Conservation (phyloP, 2,888 invertebrate species). For the Pristionchus japonicus region DNA sequence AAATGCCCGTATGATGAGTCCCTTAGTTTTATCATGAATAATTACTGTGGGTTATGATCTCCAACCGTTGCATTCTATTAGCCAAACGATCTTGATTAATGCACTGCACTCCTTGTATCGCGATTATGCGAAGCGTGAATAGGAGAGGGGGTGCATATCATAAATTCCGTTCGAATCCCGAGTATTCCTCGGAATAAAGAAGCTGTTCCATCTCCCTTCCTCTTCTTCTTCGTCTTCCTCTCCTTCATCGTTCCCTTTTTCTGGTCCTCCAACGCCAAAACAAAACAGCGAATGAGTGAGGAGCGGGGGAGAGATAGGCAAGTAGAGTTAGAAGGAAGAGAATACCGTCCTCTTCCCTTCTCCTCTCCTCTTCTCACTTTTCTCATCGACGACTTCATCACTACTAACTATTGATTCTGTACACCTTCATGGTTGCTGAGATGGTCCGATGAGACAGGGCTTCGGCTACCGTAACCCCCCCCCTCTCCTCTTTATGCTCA, state of each 20-base stretch:
- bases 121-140: background rate
- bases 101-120: background rate
- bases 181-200: constrained; percentile 8
- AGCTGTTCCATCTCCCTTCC: background rate
- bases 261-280: constrained; percentile 42
- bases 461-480: background rate
- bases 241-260: constrained; percentile 23
- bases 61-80: no score
- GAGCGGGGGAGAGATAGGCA: constrained; percentile 43
- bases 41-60: no score
- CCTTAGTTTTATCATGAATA: no score
- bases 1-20: no score
- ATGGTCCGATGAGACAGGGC: background rate
- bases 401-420: background rate
- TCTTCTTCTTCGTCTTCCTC: background rate
- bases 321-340: constrained; percentile 42
- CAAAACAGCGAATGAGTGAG: constrained; percentile 41
- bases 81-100: background rate
- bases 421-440: background rate
- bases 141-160: background rate
- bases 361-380: background rate
- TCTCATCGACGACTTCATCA: constrained; percentile 31
- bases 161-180: constrained; percentile 7
- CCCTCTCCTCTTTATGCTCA: background rate
- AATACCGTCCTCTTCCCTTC: constrained; percentile 13